Evolutionary conservation across 2,113 vertebrate genomes (phyloP).

Genomic region (Gadus chalcogrammus): DNA sequence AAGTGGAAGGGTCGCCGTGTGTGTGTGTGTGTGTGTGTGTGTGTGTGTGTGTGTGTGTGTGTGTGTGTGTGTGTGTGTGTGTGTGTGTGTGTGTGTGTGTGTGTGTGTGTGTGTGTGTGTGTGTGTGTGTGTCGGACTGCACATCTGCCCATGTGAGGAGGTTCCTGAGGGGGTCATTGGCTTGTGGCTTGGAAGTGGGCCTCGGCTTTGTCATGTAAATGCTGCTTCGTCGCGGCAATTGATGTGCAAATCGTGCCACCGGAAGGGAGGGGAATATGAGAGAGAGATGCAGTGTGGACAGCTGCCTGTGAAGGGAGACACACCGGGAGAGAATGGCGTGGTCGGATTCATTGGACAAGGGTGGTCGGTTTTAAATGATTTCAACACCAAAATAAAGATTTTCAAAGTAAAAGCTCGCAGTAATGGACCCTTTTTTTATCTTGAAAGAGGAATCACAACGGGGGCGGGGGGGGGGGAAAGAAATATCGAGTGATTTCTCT

Average conservation of each 20-base stretch:
- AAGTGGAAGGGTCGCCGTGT: too few species aligned
- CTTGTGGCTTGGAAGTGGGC: slow-evolving; percentile 18
- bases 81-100: too few species aligned
- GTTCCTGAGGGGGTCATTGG: slow-evolving; percentile 27
- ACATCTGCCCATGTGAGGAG: slow-evolving; percentile 38
- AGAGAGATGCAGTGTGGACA: slow-evolving; percentile 12
- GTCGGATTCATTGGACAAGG: background rate
- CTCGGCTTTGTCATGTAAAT: slow-evolving; percentile 55
- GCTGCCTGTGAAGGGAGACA: slow-evolving; percentile 22
- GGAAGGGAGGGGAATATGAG: background rate
- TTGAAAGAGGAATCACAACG: too few species aligned
- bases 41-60: too few species aligned
- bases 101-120: slow-evolving; percentile 4
- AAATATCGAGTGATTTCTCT: too few species aligned
- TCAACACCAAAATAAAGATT: too few species aligned
- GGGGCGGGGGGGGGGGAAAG: too few species aligned
- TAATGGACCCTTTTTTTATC: too few species aligned
- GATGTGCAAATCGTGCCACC: slow-evolving; percentile 28
- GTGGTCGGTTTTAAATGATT: background rate
- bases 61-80: too few species aligned
- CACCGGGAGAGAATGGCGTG: background rate
- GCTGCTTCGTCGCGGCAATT: slow-evolving; percentile 23
- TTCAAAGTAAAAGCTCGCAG: too few species aligned
- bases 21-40: too few species aligned
- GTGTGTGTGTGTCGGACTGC: slow-evolving; percentile 16